These are phyloP conservation scores for Chaunax sp. DNA, from an alignment of 2,797 vertebrate species.

Conservation along the genomic window DNA sequence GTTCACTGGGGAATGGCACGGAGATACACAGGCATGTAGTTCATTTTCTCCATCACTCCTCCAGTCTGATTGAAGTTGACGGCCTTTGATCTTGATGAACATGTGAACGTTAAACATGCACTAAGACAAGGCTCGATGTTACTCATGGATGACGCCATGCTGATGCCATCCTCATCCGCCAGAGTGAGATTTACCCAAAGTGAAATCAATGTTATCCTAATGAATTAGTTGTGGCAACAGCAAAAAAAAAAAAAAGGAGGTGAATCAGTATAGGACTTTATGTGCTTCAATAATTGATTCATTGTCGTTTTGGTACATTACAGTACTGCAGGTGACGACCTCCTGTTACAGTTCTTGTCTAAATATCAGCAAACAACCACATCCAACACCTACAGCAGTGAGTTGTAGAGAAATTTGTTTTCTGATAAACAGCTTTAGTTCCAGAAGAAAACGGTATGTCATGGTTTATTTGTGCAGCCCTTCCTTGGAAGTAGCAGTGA, in stretches of 20 bases:
- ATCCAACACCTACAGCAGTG: constrained; percentile 24
- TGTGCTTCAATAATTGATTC: constrained; percentile 46
- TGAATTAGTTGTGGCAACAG: constrained; percentile 37
- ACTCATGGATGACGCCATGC: constrained; percentile 58
- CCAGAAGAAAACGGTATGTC: constrained; percentile 48
- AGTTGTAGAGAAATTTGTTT: constrained; percentile 45
- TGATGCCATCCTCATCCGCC: constrained; percentile 60
- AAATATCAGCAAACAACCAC: constrained; percentile 27
- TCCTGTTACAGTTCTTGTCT: constrained; percentile 23
- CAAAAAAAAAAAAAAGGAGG: constrained; percentile 2
- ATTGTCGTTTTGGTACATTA: constrained; percentile 36
- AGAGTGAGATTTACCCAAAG: constrained; percentile 29
- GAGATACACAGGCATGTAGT: constrained; percentile 55
- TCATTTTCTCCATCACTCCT: constrained; percentile 49
- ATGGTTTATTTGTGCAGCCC: constrained; percentile 46
- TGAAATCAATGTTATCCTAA: constrained; percentile 39
- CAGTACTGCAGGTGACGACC: constrained; percentile 32
- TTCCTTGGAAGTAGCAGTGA: constrained; percentile 13
- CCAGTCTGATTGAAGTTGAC: constrained; percentile 58
- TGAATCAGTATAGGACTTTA: constrained; percentile 31
- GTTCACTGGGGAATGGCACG: constrained; percentile 52
- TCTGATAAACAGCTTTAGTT: constrained; percentile 52
- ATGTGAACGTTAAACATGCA: constrained; percentile 44
- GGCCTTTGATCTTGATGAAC: constrained; percentile 64
- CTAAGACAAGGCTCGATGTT: constrained; percentile 34